These are phyloP conservation scores for Xiphophorus birchmanni DNA, from an alignment of 2,797 vertebrate genomes.

Conservation along the genomic window DNA sequence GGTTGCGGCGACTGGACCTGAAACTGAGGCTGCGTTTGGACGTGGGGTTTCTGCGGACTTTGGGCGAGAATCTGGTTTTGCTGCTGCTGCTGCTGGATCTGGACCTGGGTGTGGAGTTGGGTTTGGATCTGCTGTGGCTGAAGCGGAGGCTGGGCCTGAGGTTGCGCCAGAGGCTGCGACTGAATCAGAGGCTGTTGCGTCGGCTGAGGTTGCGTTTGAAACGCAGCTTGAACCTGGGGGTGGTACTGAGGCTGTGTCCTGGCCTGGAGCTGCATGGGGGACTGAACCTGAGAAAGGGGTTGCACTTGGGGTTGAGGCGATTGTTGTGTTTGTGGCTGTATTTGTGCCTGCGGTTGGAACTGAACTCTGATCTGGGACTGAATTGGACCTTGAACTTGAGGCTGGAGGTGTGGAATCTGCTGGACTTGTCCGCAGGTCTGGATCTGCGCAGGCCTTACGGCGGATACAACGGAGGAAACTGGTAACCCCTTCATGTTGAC, in stretches of 20 bases:
- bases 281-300: constrained; percentile 59
- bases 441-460: constrained; percentile 60
- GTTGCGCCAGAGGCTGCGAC: constrained; percentile 47
- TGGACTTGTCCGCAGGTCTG: constrained; percentile 28
- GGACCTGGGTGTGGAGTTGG: constrained; percentile 48
- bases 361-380: constrained; percentile 60
- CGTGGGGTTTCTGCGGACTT: constrained; percentile 44
- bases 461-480: constrained; percentile 51
- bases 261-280: constrained; percentile 45
- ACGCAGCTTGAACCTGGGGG: constrained; percentile 52
- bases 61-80: constrained; percentile 59
- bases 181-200: constrained; percentile 44
- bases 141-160: constrained; percentile 49
- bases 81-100: constrained; percentile 53
- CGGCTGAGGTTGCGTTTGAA: constrained; percentile 54
- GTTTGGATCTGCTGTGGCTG: constrained; percentile 55
- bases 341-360: constrained; percentile 66
- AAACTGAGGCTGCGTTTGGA: constrained; percentile 65
- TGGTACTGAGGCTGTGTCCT: constrained; percentile 62
- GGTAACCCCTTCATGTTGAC: constrained; percentile 68
- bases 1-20: constrained; percentile 59
- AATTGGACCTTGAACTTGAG: constrained; percentile 51
- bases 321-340: constrained; percentile 35
- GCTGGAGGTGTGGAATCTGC: constrained; percentile 25
- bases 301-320: constrained; percentile 37